Evolutionary conservation across 2,888 invertebrate genomes (phyloP), one percentile per base, ranked within the genome.

Genomic region (Marronus borbonicus): DNA sequence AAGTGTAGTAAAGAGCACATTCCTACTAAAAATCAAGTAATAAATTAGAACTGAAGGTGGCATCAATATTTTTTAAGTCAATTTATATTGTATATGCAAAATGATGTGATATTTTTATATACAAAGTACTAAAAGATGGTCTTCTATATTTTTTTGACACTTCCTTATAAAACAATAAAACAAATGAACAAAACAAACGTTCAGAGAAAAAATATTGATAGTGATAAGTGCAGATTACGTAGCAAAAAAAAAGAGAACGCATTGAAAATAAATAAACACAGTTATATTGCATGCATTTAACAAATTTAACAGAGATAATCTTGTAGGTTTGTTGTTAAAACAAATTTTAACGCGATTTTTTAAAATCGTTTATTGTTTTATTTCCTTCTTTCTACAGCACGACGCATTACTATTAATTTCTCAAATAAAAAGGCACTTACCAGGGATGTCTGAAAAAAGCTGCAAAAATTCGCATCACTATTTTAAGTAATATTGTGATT

Each of bases 251-350:
- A 31, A 31, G 24, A 76, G 68, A 20, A 28, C 31, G 68, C 66
- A 39, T 55, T 50, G 68, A 66, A 66, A 68, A 76, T 68, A 76
- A 68, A 66, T 78, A 80, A 78, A 80, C 82, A 81, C 83, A 83
- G 84, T 76, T 79, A 80, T 80, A 82, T 85, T 83, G 83, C 82
- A 82, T 83, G 82, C 84, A 85, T 83, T 83, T 86, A 86, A 86
- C 86, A 86, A 86, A 86, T 86, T 86, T 84, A 83, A 82, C 82
- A 83, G 78, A 80, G 78, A 81, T 82, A 83, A 82, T 78, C 79
- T 82, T 81, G 81, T 85, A 84, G 83, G 83, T 83, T 84, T 81
- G 80, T 78, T 80, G 76, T 79, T 76, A 66, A 78, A 81, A 77
- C 76, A 80, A 82, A 79, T 80, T 74, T 76, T 76, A 78, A 31